Conservation (phyloP, 2,113 vertebrate genomes). For the Catagonus wagneri region DNA sequence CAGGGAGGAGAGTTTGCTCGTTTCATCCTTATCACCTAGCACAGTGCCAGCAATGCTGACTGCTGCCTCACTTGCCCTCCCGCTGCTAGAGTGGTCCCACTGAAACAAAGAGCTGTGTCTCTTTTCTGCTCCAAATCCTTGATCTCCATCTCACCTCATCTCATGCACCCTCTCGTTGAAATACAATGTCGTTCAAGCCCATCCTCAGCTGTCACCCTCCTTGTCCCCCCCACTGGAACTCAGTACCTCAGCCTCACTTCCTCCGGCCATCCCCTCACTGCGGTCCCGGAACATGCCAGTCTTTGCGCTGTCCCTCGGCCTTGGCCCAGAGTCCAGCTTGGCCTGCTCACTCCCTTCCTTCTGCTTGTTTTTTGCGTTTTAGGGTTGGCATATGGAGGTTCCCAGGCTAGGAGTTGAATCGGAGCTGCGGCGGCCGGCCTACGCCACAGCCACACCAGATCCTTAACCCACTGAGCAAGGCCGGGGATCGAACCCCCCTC, state of each 20-base stretch:
- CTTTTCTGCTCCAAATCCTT: neutral
- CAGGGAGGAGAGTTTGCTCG: neutral
- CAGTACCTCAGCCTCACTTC: neutral
- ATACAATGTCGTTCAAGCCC: neutral
- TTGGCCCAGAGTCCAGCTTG: neutral
- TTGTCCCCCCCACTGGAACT: neutral
- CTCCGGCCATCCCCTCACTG: neutral
- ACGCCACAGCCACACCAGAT: too few relatives aligned
- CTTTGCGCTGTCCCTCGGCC: neutral
- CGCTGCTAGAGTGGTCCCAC: too few relatives aligned
- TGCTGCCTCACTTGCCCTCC: neutral
- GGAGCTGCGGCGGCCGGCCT: too few relatives aligned
- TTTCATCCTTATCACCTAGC: neutral
- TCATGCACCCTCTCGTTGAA: too few relatives aligned
- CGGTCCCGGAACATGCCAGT: neutral
- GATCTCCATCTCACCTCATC: neutral
- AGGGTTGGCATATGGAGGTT: too few relatives aligned
- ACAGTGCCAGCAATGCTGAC: neutral
- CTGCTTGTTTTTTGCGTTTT: too few relatives aligned
- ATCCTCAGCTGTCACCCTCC: neutral
- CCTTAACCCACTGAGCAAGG: too few relatives aligned
- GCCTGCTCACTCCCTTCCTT: neutral
- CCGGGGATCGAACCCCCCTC: too few relatives aligned
- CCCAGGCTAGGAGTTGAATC: too few relatives aligned
- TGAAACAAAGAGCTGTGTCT: fast-evolving